Base-by-base conservation (phyloP, 2,888 invertebrate species). In the Acleris emargana region DNA sequence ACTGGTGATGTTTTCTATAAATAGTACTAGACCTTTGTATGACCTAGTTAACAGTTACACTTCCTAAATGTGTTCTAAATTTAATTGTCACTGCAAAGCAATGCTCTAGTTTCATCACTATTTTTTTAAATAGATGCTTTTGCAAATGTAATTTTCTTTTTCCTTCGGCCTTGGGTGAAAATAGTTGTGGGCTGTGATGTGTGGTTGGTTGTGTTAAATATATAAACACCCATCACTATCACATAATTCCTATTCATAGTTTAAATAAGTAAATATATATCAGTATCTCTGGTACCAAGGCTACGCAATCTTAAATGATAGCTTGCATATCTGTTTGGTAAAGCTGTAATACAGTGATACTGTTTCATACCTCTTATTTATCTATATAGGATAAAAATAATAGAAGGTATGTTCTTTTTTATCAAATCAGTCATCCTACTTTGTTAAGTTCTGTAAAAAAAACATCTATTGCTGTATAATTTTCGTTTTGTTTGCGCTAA, bases 1-100 rank as follows among this genome's bases (percentile, higher is more conserved):
- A 59, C 51, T 64, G 58, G 64, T 69, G 66, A 59, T 62, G 58
- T 47, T 53, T 43, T 69, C 77, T 85, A 83, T 72, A 76, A 79
- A 81, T 87, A 87, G 73, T 64, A 43, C 51, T 72, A 85, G 84
- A 88, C 85, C 88, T 88, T 85, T 85, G 74, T 66, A 70, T 86
- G 88, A 86, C 88, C 88, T 86, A 89, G 72, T 83, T 88, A 80
- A 80, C 73, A 70, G 72, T 78, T 70, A 71, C 77, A 82, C 84
- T 88, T 89, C 87, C 86, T 87, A 79, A 79, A 82, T 74, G 73
- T 83, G 78, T 78, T 83, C 87, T 89, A 87, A 81, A 81, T 86
- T 81, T 86, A 86, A 80, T 78, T 83, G 78, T 82, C 83, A 81
- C 80, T 76, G 72, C 77, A 77, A 81, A 81, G 82, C 78, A 81